Evolutionary conservation across 2,888 invertebrate species (phyloP).

Genomic region (Pristionchus entomophagus): DNA sequence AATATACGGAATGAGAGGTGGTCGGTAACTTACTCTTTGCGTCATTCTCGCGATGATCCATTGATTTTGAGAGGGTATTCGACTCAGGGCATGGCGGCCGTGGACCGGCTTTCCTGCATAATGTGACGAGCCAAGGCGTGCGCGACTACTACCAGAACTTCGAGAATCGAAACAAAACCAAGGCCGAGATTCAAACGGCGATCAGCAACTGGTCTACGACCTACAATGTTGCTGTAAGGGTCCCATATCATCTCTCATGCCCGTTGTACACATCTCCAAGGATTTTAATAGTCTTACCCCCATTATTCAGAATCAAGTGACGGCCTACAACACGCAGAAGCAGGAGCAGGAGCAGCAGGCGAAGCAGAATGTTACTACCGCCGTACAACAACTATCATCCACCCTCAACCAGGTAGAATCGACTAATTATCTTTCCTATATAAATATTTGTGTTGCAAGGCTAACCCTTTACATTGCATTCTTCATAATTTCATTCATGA

Average conservation of each 20-base stretch:
- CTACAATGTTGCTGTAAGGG: slow-evolving; percentile 19
- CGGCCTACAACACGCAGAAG: neutral
- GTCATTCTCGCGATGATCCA: no score
- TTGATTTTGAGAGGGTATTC: no score
- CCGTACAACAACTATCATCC: neutral
- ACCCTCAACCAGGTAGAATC: slow-evolving; percentile 25
- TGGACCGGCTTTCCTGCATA: slow-evolving; percentile 11
- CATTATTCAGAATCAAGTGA: neutral
- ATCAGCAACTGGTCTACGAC: slow-evolving; percentile 16
- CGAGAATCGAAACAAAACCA: neutral
- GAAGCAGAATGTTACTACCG: neutral
- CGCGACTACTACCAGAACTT: neutral
- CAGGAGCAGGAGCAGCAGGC: neutral
- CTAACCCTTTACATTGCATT: no score
- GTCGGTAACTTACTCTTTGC: no score
- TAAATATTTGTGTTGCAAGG: no score
- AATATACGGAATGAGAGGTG: neutral
- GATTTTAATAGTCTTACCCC: no score
- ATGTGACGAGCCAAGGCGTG: slow-evolving; percentile 3
- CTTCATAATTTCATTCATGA: no score
- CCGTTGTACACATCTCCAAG: no score
- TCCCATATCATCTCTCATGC: no score
- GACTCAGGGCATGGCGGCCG: neutral
- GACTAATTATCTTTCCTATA: no score
- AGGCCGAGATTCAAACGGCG: neutral